These are phyloP conservation scores for cattle (Bos taurus) DNA, from an alignment of 2,113 vertebrate genomes.

Conservation along the genomic window DNA sequence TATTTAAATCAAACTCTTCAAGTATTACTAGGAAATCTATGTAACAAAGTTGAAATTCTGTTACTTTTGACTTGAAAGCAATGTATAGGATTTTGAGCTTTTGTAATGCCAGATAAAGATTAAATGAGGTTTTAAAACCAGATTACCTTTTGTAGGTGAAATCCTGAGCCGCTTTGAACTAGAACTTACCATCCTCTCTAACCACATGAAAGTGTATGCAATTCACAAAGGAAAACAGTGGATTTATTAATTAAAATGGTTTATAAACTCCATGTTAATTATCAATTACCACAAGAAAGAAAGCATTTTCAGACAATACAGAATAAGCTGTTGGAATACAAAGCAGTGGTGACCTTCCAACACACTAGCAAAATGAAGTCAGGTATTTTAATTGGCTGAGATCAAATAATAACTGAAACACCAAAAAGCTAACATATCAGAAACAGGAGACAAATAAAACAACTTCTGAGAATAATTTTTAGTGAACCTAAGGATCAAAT, in stretches of 20 bases:
- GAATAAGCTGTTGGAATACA: background rate
- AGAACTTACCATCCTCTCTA: background rate
- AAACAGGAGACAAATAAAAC: background rate
- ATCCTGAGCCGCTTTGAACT: slow-evolving; percentile 50
- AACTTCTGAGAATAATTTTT: background rate
- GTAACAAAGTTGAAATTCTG: slow-evolving; percentile 51
- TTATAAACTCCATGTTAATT: slow-evolving; percentile 45
- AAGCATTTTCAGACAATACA: slow-evolving; percentile 9
- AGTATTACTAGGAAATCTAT: slow-evolving; percentile 50
- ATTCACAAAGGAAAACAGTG: slow-evolving; percentile 47
- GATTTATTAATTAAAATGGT: slow-evolving; percentile 52
- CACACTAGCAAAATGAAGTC: background rate
- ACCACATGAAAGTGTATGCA: slow-evolving; percentile 33
- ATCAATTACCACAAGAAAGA: slow-evolving; percentile 47
- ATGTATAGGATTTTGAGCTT: slow-evolving; percentile 52
- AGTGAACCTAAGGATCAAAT: background rate
- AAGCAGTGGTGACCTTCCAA: background rate
- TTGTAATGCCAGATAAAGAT: slow-evolving; percentile 55
- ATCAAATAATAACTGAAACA: slow-evolving; percentile 24
- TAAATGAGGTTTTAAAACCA: slow-evolving; percentile 41
- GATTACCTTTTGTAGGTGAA: slow-evolving; percentile 46
- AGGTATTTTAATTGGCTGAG: slow-evolving; percentile 19
- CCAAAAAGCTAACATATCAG: background rate
- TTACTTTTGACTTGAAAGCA: slow-evolving; percentile 48
- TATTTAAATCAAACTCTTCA: slow-evolving; percentile 51